These are phyloP conservation scores for Sebastes hubbsi DNA, from an alignment of 2,797 vertebrate species.

Conservation along the genomic window DNA sequence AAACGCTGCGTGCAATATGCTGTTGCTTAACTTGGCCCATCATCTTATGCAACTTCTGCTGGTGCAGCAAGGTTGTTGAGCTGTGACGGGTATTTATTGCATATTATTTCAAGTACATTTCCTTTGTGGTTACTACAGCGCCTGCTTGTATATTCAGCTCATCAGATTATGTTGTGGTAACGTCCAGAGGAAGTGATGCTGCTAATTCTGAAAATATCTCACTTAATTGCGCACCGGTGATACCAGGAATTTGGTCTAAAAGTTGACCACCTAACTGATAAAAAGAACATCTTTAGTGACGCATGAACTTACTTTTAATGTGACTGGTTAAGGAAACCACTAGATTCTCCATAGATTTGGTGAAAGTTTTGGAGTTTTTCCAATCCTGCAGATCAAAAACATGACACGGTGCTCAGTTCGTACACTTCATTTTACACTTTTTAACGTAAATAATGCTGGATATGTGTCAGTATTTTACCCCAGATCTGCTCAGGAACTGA, in stretches of 20 bases:
- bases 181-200: conserved; percentile 11
- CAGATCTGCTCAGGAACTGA: conserved; percentile 46
- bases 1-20: not conserved
- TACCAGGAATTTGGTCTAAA: too few relatives aligned
- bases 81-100: not conserved
- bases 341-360: conserved; percentile 91
- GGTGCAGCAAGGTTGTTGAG: not conserved
- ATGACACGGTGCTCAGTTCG: not conserved
- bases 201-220: not conserved
- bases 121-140: conserved; percentile 26
- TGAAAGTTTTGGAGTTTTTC: conserved; percentile 81
- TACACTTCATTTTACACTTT: not conserved
- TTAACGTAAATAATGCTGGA: not conserved
- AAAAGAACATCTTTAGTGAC: accelerated
- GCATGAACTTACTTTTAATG: conserved; percentile 87
- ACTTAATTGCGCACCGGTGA: not conserved
- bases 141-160: not conserved
- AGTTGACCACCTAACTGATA: not conserved
- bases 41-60: not conserved
- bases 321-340: conserved; percentile 85
- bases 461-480: conserved; percentile 69
- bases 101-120: not conserved
- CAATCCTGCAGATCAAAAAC: conserved; percentile 77
- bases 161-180: not conserved
- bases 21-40: not conserved